Evolutionary conservation across 2,113 vertebrate genomes (phyloP).

Genomic region (Ploceus nigricollis): DNA sequence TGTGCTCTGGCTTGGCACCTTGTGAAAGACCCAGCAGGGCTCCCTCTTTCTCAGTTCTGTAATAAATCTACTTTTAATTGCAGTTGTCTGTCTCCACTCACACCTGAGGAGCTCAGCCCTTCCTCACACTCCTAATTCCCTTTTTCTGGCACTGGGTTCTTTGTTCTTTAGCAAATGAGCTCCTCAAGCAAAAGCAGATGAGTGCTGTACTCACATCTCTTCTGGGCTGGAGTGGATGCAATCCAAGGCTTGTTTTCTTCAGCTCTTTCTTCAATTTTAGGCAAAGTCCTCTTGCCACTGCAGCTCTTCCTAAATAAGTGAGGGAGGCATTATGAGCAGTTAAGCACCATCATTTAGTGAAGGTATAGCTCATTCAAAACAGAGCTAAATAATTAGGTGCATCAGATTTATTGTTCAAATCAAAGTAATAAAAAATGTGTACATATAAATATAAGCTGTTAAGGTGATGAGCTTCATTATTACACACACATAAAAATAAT

Average conservation of each 20-base stretch:
- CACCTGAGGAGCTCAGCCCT: neutral
- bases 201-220: neutral
- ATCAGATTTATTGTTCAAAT: neutral
- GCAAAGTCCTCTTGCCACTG: neutral
- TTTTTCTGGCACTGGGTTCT: neutral
- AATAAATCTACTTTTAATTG: neutral
- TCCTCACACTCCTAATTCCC: neutral
- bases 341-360: neutral
- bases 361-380: neutral
- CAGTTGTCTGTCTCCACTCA: neutral
- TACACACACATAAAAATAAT: neutral
- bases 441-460: neutral
- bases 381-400: neutral
- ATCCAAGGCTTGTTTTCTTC: neutral
- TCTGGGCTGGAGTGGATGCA: neutral
- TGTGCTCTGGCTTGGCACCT: neutral
- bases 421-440: neutral
- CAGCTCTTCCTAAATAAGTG: neutral
- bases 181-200: neutral
- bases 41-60: neutral
- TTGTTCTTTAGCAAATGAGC: neutral
- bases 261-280: neutral
- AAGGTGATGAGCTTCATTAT: neutral
- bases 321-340: neutral
- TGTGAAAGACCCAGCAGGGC: neutral